A percentile compares a stretch with the other conserved stretches of the same genome.
These are phyloP conservation scores for Grus americana DNA, from an alignment of 2,113 vertebrate genomes.

Conservation along the genomic window DNA sequence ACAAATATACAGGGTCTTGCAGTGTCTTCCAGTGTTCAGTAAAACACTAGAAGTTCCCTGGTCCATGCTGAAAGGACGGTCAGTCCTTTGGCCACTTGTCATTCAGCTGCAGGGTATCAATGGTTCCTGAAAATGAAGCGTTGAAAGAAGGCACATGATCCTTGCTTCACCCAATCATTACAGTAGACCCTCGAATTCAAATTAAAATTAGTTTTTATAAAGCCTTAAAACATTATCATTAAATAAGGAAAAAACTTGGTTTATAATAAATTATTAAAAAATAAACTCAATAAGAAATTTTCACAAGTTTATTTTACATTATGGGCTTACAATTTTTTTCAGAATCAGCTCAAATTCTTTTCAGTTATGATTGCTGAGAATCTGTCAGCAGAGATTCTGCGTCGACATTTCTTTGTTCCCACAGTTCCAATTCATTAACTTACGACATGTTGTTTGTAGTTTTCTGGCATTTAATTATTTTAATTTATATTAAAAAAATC, in stretches of 20 bases:
- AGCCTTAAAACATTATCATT: background rate
- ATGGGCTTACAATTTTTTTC: background rate
- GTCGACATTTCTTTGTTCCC: background rate
- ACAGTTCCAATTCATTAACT: background rate
- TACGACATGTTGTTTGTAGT: background rate
- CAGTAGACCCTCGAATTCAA: background rate
- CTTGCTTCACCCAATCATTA: background rate
- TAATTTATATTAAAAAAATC: background rate
- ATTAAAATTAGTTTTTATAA: background rate
- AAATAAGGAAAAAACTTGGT: background rate
- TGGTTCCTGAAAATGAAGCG: background rate
- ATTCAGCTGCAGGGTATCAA: background rate
- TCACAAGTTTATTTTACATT: background rate
- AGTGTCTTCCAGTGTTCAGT: background rate
- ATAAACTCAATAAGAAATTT: fast-evolving
- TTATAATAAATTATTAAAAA: background rate
- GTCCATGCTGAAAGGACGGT: background rate
- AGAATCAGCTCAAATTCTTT: background rate
- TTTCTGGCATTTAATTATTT: background rate
- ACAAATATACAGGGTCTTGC: background rate
- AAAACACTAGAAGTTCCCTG: background rate
- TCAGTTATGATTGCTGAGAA: background rate
- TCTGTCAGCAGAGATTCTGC: background rate
- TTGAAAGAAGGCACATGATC: background rate
- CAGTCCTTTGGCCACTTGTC: background rate